phyloP scores from a whole-genome alignment of 1,140 invertebrate species.

The Aphelenchoides fujianensis region DNA sequence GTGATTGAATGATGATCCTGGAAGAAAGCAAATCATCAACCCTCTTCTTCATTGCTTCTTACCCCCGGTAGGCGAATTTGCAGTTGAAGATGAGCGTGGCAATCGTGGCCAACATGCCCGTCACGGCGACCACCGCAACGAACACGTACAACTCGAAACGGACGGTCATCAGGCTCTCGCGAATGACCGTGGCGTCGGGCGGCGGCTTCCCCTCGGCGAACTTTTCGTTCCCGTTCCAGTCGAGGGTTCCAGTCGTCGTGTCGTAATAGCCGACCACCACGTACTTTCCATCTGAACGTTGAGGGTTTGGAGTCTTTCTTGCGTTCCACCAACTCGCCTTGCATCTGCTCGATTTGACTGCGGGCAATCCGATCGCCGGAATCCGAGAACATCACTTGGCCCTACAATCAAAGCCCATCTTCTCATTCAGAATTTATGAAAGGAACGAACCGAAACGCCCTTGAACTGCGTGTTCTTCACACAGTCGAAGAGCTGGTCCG shows the following conservation, averaged over 20 bases:
- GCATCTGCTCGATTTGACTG: constrained; percentile 94
- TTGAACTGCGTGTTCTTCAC: constrained; percentile 95
- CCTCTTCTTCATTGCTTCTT: constrained; percentile 12
- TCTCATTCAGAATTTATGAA: too few relatives aligned
- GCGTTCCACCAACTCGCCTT: constrained; percentile 27
- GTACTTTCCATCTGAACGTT: constrained; percentile 81
- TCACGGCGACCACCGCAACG: constrained; percentile 63
- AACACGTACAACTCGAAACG: constrained; percentile 57
- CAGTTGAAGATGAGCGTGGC: constrained; percentile 74
- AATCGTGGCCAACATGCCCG: constrained; percentile 82
- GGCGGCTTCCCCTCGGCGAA: constrained; percentile 69
- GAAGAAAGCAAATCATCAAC: too few relatives aligned
- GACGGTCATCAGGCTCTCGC: constrained; percentile 52
- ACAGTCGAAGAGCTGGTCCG: constrained; percentile 88
- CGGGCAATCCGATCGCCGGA: constrained; percentile 96
- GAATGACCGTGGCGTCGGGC: constrained; percentile 58
- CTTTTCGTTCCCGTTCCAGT: constrained; percentile 81
- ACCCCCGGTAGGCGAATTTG: constrained; percentile 33
- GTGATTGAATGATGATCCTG: constrained; percentile 91
- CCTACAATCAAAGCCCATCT: too few relatives aligned
- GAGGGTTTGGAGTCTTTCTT: background rate
- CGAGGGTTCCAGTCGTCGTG: constrained; percentile 86
- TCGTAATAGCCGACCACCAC: constrained; percentile 93
- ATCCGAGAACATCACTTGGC: constrained; percentile 67
- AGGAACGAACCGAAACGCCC: constrained; percentile 89